A percentile compares a stretch with the other conserved stretches of the same genome.
Evolutionary conservation across 2,113 vertebrate species (phyloP).

Genomic region (Gallinago undulata): DNA sequence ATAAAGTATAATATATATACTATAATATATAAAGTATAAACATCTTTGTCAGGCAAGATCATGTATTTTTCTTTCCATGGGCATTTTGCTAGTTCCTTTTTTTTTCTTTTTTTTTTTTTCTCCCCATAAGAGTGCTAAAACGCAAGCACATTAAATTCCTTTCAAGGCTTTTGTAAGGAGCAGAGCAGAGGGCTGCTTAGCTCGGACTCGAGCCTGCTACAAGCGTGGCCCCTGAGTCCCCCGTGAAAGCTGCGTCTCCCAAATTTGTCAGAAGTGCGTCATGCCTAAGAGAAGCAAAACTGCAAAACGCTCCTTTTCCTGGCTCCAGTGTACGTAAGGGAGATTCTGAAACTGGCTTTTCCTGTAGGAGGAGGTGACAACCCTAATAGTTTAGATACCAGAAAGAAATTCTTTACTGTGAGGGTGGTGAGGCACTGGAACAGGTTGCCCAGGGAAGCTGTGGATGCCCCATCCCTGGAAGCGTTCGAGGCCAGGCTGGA

Average conservation of each 20-base stretch:
- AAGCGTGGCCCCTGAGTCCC: accelerated
- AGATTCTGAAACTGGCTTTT: accelerated
- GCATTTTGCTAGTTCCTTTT: not conserved
- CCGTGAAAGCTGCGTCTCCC: accelerated
- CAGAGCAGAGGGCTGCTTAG: accelerated
- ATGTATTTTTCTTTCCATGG: not conserved
- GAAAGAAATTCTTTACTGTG: too few species aligned
- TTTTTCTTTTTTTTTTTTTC: not conserved
- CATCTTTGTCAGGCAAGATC: not conserved
- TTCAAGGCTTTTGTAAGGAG: not conserved
- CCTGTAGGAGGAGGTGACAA: too few species aligned
- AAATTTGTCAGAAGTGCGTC: accelerated
- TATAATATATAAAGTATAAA: too few species aligned
- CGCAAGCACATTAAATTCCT: not conserved
- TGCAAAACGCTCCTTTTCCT: accelerated
- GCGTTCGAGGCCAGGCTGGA: too few species aligned
- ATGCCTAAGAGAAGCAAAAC: too few species aligned
- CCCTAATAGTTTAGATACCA: too few species aligned
- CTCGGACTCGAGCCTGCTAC: accelerated
- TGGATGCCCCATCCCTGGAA: too few species aligned
- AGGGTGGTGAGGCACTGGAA: too few species aligned
- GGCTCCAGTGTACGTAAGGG: accelerated
- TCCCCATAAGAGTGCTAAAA: not conserved
- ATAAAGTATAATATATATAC: too few species aligned
- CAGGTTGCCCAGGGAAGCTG: too few species aligned